phyloP scores from a whole-genome alignment of 1,140 invertebrate species.

The Idris sp. region DNA sequence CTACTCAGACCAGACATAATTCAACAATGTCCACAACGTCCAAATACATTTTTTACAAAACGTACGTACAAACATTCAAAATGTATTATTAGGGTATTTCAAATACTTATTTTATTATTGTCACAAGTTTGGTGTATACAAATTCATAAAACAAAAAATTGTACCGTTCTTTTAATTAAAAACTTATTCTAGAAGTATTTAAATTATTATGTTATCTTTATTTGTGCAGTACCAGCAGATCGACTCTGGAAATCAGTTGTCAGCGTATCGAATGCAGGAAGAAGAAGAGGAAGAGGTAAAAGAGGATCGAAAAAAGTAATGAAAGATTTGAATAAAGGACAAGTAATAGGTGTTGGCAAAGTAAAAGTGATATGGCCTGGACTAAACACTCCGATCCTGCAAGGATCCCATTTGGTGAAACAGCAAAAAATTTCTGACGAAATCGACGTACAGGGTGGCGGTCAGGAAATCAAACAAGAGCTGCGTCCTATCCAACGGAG shows the following conservation, averaged over 20 bases:
- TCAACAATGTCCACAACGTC: conserved; percentile 16
- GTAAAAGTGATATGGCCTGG: conserved; percentile 94
- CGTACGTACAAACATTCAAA: conserved; percentile 14
- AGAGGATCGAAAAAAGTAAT: conserved; percentile 84
- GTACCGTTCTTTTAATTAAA: neutral
- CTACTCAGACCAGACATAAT: neutral
- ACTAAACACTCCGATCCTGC: conserved; percentile 88
- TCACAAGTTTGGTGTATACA: too few species aligned
- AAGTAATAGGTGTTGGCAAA: conserved; percentile 92
- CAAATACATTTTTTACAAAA: conserved; percentile 28
- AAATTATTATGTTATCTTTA: too few species aligned
- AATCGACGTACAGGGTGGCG: conserved; percentile 83
- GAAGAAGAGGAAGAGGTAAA: conserved; percentile 94
- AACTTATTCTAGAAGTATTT: neutral
- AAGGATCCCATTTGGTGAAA: conserved; percentile 86
- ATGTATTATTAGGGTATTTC: too few species aligned
- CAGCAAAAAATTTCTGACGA: conserved; percentile 84
- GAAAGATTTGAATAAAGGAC: conserved; percentile 93
- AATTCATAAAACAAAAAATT: neutral
- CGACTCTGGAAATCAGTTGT: conserved; percentile 96
- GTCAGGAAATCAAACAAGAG: neutral
- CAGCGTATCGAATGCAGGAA: conserved; percentile 97
- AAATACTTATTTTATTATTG: too few species aligned
- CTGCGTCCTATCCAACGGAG: conserved; percentile 64
- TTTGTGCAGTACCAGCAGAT: conserved; percentile 28